Base-by-base conservation (phyloP, 2,797 vertebrate species). In the Aldrovandia affinis region DNA sequence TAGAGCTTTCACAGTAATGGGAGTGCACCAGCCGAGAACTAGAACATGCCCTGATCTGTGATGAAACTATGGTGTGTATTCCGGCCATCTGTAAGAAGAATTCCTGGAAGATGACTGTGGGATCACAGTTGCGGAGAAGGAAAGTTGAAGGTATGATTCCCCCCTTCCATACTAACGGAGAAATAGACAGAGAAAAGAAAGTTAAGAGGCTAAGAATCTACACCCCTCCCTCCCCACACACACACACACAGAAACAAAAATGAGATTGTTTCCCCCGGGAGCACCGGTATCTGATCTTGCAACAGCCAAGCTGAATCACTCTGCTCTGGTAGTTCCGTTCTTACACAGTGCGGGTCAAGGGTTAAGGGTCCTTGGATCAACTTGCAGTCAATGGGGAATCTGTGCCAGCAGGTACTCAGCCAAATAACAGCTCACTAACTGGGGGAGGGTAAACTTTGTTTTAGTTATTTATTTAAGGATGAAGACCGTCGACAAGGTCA, bases 141-240 rank as follows among this genome's bases (percentile, higher is more conserved):
- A 93, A 91, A 92, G 86, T 9, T 81, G 68, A 73, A 39, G 68
- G 85, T 79, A 79, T 81, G 86, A 88, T 83, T 85, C 86, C 25
- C 47, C 85, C 82, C 73, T 81, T 9, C 39, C 57, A 82, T 47
- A 20, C 75, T 25, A 44, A 50, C 3, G 55, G 30, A 61, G n/a
- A 61, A 33, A 73, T 42, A 15, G 3, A 39, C 54, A 28, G 47
- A 78, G 78, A 83, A 77, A 85, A 52, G 44, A 78, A 59, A 61
- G 82, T 20, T 42, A 78, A 42, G 36, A 20, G 50, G 47, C 25
- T 36, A 81, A 47, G 18, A n/a, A 59, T 12, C 20, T 42, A 47
- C 80, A 81, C 61, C 78, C 65, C 33, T 14, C 33, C 68, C 44
- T 39, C 33, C 28, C 14, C 50, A 36, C 54, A 47, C 25, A 59